Base-by-base conservation (phyloP, 1,140 invertebrate species). In the Drosophila elegans region DNA sequence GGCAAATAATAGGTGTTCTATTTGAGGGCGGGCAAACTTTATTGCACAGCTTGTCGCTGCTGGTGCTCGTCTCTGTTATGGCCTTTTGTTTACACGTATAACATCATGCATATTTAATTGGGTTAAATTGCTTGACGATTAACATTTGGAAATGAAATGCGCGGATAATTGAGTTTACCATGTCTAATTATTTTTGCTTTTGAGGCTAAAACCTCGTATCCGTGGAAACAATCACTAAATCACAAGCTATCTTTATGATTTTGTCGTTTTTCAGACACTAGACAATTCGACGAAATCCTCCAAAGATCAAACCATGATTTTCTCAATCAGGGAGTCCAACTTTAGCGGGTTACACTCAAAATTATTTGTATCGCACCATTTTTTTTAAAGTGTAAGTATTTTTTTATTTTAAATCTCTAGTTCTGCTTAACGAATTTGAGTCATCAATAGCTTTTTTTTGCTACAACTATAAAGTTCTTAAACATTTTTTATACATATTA, bases 121-220 rank as follows among this genome's bases (percentile, higher is more conserved):
- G 85, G 84, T 89, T 89, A 89, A 89, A 89, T 89, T 89, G 85
- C 80, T 80, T 56, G 59, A 45, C 84, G 85, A 89, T 89, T 89
- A 90, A 84, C 85, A 64, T 89, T 89, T 78, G 78, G 46, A 76
- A 82, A 82, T 89, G 78, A 89, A 90, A 90, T 68, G 63, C 71
- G 74, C 78, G 66, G 84, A 89, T 89, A 89, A 89, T 89, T 89
- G 85, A 89, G 77, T 89, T 89, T 89, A 89, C 85, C 80, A 84
- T 84, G 66, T 69, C 77, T 80, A 89, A 80, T 90, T 84, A 90
- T 53, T 79, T 78, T 45, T 49, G 45, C 27, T 71, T 75, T 60
- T 45, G 27, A 10, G 46, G 12, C 48, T 44, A 25, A 21, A 11
- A 21, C 32, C 51, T 27, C 6, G 63, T 36, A 21, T 13, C 36